Evolutionary conservation across 2,888 invertebrate genomes (phyloP).

Genomic region (Amiota minor): DNA sequence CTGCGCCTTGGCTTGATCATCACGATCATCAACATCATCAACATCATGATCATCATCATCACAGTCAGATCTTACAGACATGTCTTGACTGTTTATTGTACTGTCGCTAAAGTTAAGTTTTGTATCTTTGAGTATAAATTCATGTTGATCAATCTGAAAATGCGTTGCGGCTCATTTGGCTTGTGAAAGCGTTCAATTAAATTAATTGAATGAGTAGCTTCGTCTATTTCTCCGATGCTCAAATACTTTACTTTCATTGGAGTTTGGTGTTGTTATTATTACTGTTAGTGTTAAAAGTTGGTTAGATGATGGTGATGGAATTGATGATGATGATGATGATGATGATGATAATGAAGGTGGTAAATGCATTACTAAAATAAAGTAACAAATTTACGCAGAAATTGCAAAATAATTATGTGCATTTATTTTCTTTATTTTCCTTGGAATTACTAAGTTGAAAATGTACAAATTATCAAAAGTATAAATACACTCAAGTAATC

Average conservation of each 20-base stretch:
- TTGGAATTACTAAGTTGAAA: background rate
- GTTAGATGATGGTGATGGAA: background rate
- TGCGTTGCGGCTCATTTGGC: conserved; percentile 45
- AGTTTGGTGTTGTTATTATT: background rate
- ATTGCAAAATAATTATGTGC: conserved; percentile 1
- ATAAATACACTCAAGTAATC: too few species aligned
- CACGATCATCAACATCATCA: background rate
- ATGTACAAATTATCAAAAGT: too few species aligned
- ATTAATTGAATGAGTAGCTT: conserved; percentile 56
- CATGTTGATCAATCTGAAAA: conserved; percentile 20
- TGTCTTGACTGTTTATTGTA: conserved; percentile 29
- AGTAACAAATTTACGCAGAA: background rate
- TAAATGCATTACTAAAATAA: background rate
- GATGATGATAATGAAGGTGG: too few species aligned
- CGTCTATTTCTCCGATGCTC: conserved; percentile 35
- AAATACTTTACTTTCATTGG: background rate
- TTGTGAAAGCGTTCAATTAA: conserved; percentile 71
- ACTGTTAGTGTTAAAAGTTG: background rate
- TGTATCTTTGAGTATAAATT: background rate
- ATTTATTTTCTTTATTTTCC: background rate
- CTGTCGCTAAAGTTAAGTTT: background rate
- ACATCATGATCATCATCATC: background rate
- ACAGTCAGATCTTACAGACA: background rate
- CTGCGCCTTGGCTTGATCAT: background rate
- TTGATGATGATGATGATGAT: background rate